Conservation (phyloP, 2,113 vertebrate genomes). For the Urocolius indicus region DNA sequence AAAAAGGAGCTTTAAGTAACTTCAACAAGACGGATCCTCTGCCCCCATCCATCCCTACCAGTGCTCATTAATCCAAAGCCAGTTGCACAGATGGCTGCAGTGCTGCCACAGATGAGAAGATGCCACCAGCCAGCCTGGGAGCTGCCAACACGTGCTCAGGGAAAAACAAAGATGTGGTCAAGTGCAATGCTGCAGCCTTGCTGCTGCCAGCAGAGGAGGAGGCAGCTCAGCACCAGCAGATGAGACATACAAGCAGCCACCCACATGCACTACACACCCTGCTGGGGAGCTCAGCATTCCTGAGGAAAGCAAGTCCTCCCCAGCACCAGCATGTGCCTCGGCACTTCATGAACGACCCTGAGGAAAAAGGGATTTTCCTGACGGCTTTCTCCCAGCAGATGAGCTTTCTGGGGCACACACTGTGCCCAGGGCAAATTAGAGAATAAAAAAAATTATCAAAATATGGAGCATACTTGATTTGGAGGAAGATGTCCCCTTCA, state of each 20-base stretch:
- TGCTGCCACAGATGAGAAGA: background rate
- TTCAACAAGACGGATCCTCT: background rate
- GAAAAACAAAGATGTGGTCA: background rate
- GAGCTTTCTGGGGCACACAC: background rate
- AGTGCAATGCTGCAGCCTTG: background rate
- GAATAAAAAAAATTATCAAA: background rate
- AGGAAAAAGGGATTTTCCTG: background rate
- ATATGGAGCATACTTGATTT: background rate
- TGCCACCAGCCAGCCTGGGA: background rate
- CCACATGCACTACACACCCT: background rate
- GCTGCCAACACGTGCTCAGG: background rate
- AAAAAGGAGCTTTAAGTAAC: background rate
- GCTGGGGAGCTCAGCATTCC: background rate
- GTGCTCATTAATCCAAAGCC: background rate
- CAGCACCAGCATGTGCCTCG: background rate
- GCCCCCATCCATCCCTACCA: background rate
- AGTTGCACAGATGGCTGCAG: background rate
- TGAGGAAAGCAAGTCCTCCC: background rate
- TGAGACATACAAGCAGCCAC: background rate
- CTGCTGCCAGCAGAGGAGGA: background rate
- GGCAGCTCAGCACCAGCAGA: background rate
- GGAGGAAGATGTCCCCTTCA: background rate
- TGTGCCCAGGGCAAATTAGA: background rate
- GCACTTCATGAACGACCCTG: fast-evolving
- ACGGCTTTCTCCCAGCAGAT: background rate